Conservation (phyloP, 2,888 invertebrate species). For the Zaprionus lineosus region DNA sequence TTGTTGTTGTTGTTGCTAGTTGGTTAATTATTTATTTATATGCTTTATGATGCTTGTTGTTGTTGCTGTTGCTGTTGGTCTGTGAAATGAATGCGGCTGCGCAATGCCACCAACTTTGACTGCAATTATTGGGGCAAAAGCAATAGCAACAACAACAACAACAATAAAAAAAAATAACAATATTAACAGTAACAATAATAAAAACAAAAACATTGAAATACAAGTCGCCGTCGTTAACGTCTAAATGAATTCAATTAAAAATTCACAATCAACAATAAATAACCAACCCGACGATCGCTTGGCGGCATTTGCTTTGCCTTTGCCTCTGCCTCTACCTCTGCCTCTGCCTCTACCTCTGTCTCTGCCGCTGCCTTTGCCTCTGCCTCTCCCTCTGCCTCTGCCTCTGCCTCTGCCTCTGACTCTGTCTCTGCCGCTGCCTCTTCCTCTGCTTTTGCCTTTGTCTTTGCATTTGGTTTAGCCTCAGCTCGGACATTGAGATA, state of each 20-base stretch:
- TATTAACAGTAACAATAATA: constrained; percentile 12
- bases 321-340: constrained; percentile 5
- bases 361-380: too few species aligned
- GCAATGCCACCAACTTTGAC: constrained; percentile 30
- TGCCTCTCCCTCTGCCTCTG: constrained; percentile 27
- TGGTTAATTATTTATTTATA: constrained; percentile 12
- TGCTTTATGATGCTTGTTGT: constrained; percentile 12
- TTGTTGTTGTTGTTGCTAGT: constrained; percentile 19
- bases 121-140: constrained; percentile 30
- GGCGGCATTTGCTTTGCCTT: constrained; percentile 54
- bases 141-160: constrained; percentile 16
- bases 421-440: too few species aligned
- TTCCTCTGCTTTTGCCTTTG: background rate
- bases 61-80: constrained; percentile 3
- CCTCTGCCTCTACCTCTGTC: too few species aligned
- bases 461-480: too few species aligned
- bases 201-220: background rate
- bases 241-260: constrained; percentile 71
- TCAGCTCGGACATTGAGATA: constrained; percentile 38
- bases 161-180: constrained; percentile 3
- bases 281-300: constrained; percentile 43
- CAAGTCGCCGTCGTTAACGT: constrained; percentile 29
- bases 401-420: too few species aligned
- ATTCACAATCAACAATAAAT: constrained; percentile 68
- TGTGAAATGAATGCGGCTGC: constrained; percentile 27